Evolutionary conservation across 2,888 invertebrate species (phyloP).

Genomic region (Eurois occulta): DNA sequence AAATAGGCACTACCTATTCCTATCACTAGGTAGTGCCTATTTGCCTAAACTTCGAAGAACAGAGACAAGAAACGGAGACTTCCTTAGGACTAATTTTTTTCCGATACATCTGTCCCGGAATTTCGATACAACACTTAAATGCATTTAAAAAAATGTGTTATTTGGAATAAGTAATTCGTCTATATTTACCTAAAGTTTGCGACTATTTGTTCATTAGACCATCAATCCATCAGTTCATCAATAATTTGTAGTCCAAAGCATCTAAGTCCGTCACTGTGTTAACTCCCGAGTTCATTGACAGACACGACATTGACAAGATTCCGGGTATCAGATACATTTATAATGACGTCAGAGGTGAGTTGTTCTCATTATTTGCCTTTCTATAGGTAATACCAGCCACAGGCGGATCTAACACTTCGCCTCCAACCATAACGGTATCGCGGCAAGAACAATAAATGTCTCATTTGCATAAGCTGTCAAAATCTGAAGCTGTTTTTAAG

Average conservation of each 20-base stretch:
- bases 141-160: too few relatives aligned
- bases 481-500: background rate
- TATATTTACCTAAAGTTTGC: too few relatives aligned
- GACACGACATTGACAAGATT: constrained; percentile 14
- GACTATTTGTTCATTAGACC: background rate
- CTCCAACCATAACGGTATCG: constrained; percentile 28
- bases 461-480: constrained; percentile 23
- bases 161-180: too few relatives aligned
- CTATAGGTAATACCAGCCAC: constrained; percentile 9
- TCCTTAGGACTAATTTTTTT: too few relatives aligned
- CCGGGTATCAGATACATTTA: constrained; percentile 12
- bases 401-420: constrained; percentile 42
- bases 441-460: constrained; percentile 13
- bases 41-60: too few relatives aligned
- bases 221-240: background rate
- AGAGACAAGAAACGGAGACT: too few relatives aligned
- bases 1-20: too few relatives aligned
- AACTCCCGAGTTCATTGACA: constrained; percentile 35
- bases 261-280: background rate
- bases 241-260: background rate
- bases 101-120: too few relatives aligned
- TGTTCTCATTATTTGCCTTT: constrained; percentile 31
- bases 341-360: constrained; percentile 48
- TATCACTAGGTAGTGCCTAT: too few relatives aligned
- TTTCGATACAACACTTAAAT: too few relatives aligned